A percentile compares a stretch with the other conserved stretches of the same genome.
These are phyloP conservation scores for Pheosia gnoma DNA, from an alignment of 2,888 invertebrate genomes.

Conservation along the genomic window DNA sequence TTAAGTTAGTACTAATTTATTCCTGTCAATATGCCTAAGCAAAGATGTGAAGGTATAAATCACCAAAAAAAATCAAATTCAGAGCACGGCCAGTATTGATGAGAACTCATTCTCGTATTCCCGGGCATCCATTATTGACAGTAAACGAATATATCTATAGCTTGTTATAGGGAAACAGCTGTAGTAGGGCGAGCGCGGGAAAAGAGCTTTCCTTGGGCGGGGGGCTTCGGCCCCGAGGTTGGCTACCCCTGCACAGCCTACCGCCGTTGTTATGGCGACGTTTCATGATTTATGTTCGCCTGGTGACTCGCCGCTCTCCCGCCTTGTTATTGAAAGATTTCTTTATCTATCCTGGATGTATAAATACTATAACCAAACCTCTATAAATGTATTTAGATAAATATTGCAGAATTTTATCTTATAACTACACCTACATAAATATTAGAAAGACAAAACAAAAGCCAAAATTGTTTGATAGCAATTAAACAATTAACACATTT, in stretches of 20 bases:
- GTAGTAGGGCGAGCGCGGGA: slow-evolving; percentile 65
- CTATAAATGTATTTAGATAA: slow-evolving; percentile 32
- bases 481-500: slow-evolving; percentile 19
- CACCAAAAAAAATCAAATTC: slow-evolving; percentile 28
- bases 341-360: slow-evolving; percentile 18
- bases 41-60: slow-evolving; percentile 14
- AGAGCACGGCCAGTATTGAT: slow-evolving; percentile 49
- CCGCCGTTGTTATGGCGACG: slow-evolving; percentile 68
- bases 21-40: neutral
- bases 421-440: neutral
- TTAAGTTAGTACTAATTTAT: neutral
- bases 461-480: slow-evolving; percentile 18
- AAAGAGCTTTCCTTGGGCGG: slow-evolving; percentile 49
- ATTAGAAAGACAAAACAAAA: neutral
- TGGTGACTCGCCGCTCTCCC: slow-evolving; percentile 51
- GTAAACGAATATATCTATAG: slow-evolving; percentile 49
- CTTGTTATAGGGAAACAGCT: slow-evolving; percentile 63
- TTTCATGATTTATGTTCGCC: slow-evolving; percentile 67
- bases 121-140: slow-evolving; percentile 57
- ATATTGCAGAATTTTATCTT: slow-evolving; percentile 11
- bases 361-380: slow-evolving; percentile 22
- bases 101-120: slow-evolving; percentile 53
- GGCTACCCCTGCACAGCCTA: slow-evolving; percentile 53
- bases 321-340: slow-evolving; percentile 31
- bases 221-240: slow-evolving; percentile 44